Conservation (phyloP, 2,888 invertebrate genomes). For the Acleris cristana region DNA sequence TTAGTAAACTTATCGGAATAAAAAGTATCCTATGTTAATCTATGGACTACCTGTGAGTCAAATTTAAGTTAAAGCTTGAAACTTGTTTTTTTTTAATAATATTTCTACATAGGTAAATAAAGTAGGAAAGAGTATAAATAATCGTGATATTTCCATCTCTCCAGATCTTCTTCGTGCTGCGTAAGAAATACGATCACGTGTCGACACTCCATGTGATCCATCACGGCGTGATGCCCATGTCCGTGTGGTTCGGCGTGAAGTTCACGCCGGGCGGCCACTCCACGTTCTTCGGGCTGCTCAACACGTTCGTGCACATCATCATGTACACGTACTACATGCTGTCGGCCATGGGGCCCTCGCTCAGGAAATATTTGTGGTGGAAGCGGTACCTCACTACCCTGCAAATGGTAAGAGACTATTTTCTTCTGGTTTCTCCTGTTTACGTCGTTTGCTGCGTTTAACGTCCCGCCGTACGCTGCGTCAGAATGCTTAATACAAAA, state of each 20-base stretch:
- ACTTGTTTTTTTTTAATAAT: not conserved
- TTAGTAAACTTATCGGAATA: no score
- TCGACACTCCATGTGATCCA: conserved; percentile 97
- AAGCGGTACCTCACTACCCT: conserved; percentile 96
- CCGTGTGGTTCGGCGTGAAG: conserved; percentile 98
- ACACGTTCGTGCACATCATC: conserved; percentile 98
- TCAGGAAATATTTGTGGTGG: conserved; percentile 97
- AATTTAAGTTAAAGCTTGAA: no score
- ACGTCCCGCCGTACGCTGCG: no score
- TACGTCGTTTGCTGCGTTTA: no score
- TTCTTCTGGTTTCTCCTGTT: not conserved
- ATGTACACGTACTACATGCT: conserved; percentile 98
- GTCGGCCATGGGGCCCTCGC: conserved; percentile 94
- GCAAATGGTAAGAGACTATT: conserved; percentile 89
- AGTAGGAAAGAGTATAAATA: no score
- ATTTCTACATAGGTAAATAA: no score
- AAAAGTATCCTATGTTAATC: no score
- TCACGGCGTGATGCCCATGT: conserved; percentile 98
- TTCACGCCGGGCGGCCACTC: conserved; percentile 98
- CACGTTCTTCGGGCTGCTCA: conserved; percentile 97
- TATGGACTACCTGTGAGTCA: no score
- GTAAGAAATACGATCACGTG: conserved; percentile 97
- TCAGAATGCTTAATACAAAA: no score
- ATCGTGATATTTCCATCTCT: conserved; percentile 4
- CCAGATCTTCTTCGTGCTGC: conserved; percentile 96